Evolutionary conservation across 2,797 vertebrate genomes (phyloP), one percentile per base, ranked within the genome.

Genomic region (Toxotes lorentzi): DNA sequence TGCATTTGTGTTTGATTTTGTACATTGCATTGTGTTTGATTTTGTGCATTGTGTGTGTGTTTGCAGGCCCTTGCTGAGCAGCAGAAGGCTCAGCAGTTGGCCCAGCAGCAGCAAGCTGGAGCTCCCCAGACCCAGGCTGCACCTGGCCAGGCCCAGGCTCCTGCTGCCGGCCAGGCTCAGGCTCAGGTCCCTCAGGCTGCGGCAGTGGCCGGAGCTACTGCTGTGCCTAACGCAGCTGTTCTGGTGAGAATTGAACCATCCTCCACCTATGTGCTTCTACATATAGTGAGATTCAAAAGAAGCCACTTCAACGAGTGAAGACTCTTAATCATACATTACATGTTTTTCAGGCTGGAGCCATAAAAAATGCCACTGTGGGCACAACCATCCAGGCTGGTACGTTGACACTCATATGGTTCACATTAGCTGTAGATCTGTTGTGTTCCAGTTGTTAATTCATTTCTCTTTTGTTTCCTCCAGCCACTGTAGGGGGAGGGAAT

Each of bases 341-440:
- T 86, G 23, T 88, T 87, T 83, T 91, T 59, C 86, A 98, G 97
- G 91, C 97, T 47, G 97, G 97, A 64, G 94, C 96, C 50, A 97
- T 98, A 76, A 98, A 98, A 91, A 97, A 96, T 21, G 94, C 96
- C 1, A 91, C 96, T 19, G 95, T 94, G 0, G 96, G 96, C 69
- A 96, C 97, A 19, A 97, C 95, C 83, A 96, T 97, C 72, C 97
- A 97, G 90, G 94, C 97, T 72, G 97, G 97, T 98, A 95, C 30
- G 93, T 72, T 2, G 56, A 76, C 23, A 40, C 16, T 59, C 75
- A 57, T 17, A 64, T 34, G 48, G 19, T 82, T 79, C 17, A 63
- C 56, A 71, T 68, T 58, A 68, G 54, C 54, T 30, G 27, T 2
- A 30, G 45, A 76, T 51, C 63, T 60, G 79, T 17, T 78, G 51